These are phyloP conservation scores for Gymnothorax javanicus DNA, from an alignment of 2,797 vertebrate genomes.

Conservation along the genomic window DNA sequence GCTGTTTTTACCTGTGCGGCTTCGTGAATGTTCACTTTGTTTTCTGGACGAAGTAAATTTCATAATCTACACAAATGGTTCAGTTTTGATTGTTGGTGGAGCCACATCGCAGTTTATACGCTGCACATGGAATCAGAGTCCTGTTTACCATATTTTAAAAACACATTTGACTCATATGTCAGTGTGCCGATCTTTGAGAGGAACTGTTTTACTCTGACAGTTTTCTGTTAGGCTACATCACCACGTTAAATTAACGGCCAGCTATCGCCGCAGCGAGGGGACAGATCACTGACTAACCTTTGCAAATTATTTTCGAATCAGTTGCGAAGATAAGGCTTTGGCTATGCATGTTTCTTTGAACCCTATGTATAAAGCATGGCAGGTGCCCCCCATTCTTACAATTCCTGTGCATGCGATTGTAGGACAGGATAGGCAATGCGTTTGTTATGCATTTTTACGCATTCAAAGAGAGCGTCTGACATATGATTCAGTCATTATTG, in stretches of 20 bases:
- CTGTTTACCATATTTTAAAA: background rate
- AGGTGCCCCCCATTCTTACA: too few species aligned
- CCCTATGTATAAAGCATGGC: background rate
- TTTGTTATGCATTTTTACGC: background rate
- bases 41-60: background rate
- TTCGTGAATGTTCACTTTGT: background rate
- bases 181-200: background rate
- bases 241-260: background rate
- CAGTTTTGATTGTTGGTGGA: background rate
- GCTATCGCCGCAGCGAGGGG: background rate
- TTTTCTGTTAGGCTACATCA: background rate
- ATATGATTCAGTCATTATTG: background rate
- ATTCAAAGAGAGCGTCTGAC: background rate
- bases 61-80: background rate
- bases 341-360: background rate
- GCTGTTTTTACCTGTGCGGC: background rate
- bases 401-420: background rate
- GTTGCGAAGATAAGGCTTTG: background rate
- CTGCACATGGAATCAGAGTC: background rate
- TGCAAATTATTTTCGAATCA: background rate
- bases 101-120: background rate
- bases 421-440: background rate
- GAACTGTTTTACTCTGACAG: background rate
- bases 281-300: background rate
- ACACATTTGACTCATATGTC: background rate